Evolutionary conservation across 2,113 vertebrate species (phyloP).

Genomic region (Cathartes aura): DNA sequence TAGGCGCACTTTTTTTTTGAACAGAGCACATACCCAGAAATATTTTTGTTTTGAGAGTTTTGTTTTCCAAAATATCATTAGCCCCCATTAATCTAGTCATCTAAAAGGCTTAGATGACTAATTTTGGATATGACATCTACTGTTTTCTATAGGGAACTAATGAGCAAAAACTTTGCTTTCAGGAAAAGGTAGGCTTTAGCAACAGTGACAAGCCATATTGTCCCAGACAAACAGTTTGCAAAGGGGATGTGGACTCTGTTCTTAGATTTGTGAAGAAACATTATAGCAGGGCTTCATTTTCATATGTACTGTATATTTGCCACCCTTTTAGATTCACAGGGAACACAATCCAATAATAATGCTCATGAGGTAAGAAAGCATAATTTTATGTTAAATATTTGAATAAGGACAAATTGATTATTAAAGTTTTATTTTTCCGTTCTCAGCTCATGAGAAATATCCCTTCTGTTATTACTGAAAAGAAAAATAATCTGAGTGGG

Average conservation of each 20-base stretch:
- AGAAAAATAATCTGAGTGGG: neutral
- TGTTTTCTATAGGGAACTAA: neutral
- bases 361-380: neutral
- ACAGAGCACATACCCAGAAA: neutral
- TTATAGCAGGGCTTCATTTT: neutral
- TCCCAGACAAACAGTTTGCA: neutral
- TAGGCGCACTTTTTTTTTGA: neutral
- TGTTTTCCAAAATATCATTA: neutral
- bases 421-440: neutral
- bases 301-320: neutral
- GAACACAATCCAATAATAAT: neutral
- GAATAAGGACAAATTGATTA: neutral
- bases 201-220: neutral
- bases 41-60: neutral
- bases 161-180: neutral
- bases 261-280: neutral
- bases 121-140: neutral
- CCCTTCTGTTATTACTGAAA: neutral
- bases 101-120: neutral
- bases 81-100: neutral
- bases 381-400: conserved; percentile 6
- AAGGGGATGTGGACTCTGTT: neutral
- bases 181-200: neutral
- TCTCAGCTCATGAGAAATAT: neutral
- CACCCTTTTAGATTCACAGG: neutral